Base-by-base conservation (phyloP, 2,797 vertebrate genomes). In the Prunella strophiata region DNA sequence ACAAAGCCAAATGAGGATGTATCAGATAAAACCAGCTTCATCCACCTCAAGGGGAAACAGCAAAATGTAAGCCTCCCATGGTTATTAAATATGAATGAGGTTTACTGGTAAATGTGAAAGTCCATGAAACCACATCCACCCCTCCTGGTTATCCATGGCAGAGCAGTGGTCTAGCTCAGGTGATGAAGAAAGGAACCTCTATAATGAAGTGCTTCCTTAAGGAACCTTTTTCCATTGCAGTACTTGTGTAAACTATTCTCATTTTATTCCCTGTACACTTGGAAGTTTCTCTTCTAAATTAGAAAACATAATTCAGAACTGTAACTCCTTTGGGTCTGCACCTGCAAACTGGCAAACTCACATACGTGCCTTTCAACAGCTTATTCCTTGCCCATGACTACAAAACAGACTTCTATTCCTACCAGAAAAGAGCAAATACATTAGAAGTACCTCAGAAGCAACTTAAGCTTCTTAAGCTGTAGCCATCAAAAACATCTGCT, bases 251-350 rank as follows among this genome's bases (percentile, higher is more conserved):
- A 94, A 75, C 21, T 34, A 65, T 47, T 89, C 54, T 57, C 26
- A 57, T 63, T 88, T 93, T 66, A 25, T 67, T 63, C 59, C 54
- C 38, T 68, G 10, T 32, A 32, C 27, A 62, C 25, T 79, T 76
- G 42, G 16, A 91, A 82, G 20, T 75, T 86, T 78, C 21, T 75
- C 29, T 74, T 95, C 50, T 34, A 74, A 85, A 81, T 77, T 62
- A 78, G 38, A 66, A 72, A 90, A 93, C 58, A 52, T 68, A 21
- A 92, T 67, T 48, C 65, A 89, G 48, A 82, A 71, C 10, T 68
- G 8, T n/a, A 70, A 89, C 52, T 74, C 91, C 75, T 85, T 88
- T 85, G 87, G 34, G 93, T 43, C 34, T 47, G 50, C 82, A 94
- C 87, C 91, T 96, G 95, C 45, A 54, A 89, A 80, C 48, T 25